phyloP scores from a whole-genome alignment of 1,140 invertebrate species.

The Brachionus sp. region DNA sequence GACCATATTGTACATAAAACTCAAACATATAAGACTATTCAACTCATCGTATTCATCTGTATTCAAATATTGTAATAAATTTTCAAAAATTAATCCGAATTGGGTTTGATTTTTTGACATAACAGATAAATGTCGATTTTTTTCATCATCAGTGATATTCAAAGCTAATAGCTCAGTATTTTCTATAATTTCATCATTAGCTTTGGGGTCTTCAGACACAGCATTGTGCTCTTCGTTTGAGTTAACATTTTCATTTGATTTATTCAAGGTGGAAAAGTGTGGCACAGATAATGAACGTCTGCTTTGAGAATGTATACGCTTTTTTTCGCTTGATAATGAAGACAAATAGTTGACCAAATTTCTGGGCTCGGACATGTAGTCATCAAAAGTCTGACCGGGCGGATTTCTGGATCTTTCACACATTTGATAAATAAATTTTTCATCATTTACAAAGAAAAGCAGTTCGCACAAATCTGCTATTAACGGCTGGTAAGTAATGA shows the following conservation, averaged over 20 bases:
- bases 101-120: not conserved
- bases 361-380: conserved; percentile 18
- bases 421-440: conserved; percentile 12
- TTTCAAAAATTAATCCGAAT: conserved; percentile 28
- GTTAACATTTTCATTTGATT: not conserved
- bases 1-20: conserved; percentile 21
- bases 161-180: not conserved
- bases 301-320: not conserved
- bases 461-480: not conserved
- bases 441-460: not conserved
- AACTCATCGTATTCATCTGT: conserved; percentile 27
- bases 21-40: conserved; percentile 2
- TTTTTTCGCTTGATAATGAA: not conserved
- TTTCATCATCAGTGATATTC: conserved; percentile 31
- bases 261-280: not conserved
- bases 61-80: conserved; percentile 16
- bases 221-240: not conserved
- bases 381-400: not conserved
- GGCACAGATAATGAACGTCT: not conserved
- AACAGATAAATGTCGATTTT: not conserved
- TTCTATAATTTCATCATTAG: not conserved
- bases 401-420: not conserved
- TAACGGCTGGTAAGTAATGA: conserved; percentile 24
- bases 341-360: conserved; percentile 22
- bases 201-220: not conserved